Percentiles rank a stretch among this genome's conserved stretches.
These are phyloP conservation scores for Pedicia rivosa DNA, from an alignment of 2,888 invertebrate species.

Conservation along the genomic window DNA sequence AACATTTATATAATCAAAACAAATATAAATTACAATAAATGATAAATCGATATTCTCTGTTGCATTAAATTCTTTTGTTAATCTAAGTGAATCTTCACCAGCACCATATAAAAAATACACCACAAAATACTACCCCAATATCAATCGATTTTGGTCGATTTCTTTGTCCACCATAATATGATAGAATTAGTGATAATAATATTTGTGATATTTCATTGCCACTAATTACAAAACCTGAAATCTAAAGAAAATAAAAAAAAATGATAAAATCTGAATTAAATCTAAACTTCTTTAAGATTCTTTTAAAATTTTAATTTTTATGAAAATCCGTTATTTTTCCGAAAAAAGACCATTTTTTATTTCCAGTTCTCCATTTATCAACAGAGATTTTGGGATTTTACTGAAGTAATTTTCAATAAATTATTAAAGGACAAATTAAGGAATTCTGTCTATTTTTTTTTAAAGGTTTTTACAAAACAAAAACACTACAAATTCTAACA, in stretches of 20 bases:
- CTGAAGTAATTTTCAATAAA: no score
- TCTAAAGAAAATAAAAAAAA: constrained; percentile 10
- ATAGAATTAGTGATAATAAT: constrained; percentile 40
- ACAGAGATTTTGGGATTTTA: no score
- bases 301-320: no score
- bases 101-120: constrained; percentile 47
- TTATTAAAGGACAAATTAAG: no score
- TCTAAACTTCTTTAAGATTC: no score
- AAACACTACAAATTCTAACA: no score
- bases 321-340: no score
- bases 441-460: no score
- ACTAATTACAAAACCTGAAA: constrained; percentile 43
- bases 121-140: constrained; percentile 42
- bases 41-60: background rate
- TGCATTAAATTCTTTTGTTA: constrained; percentile 27
- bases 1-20: background rate
- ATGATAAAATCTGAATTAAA: background rate
- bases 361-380: no score
- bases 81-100: constrained; percentile 30
- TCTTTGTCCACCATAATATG: constrained; percentile 47
- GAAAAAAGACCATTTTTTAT: no score
- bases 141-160: constrained; percentile 52
- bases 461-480: no score
- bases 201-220: constrained; percentile 56
- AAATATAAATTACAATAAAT: background rate